A percentile compares a stretch with the other conserved stretches of the same genome.
These are phyloP conservation scores for Elanoides forficatus DNA, from an alignment of 2,113 vertebrate species.

Conservation along the genomic window DNA sequence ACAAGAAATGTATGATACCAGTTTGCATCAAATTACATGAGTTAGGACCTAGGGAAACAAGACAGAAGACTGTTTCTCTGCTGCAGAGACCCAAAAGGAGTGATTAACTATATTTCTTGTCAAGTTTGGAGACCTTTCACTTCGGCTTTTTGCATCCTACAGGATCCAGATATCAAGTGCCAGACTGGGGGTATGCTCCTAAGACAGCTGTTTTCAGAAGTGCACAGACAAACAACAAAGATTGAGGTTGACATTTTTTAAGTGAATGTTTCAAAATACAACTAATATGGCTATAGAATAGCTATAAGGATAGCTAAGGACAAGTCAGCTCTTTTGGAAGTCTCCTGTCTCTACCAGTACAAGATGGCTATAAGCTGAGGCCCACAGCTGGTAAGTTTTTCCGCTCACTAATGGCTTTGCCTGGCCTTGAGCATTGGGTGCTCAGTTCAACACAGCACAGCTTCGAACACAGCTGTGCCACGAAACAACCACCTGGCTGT, in stretches of 20 bases:
- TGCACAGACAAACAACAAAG: neutral
- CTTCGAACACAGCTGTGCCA: neutral
- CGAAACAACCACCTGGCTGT: neutral
- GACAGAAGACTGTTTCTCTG: neutral
- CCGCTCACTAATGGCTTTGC: neutral
- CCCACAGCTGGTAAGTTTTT: neutral
- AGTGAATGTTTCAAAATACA: neutral
- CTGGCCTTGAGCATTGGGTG: neutral
- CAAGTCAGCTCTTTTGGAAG: neutral
- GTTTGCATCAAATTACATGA: accelerated
- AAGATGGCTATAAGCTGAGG: neutral
- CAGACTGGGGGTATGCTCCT: neutral
- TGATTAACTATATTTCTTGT: neutral
- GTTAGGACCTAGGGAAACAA: neutral
- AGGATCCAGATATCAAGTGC: neutral
- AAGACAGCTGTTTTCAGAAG: neutral
- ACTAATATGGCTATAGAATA: neutral
- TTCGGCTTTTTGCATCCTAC: neutral
- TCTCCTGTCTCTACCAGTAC: neutral
- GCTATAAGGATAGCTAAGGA: neutral
- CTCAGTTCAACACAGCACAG: neutral
- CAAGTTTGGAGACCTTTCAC: neutral
- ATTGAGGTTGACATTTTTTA: neutral
- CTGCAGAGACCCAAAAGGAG: neutral
- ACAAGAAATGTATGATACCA: neutral